Conservation (phyloP, 2,797 vertebrate species). For the Lates japonicus region DNA sequence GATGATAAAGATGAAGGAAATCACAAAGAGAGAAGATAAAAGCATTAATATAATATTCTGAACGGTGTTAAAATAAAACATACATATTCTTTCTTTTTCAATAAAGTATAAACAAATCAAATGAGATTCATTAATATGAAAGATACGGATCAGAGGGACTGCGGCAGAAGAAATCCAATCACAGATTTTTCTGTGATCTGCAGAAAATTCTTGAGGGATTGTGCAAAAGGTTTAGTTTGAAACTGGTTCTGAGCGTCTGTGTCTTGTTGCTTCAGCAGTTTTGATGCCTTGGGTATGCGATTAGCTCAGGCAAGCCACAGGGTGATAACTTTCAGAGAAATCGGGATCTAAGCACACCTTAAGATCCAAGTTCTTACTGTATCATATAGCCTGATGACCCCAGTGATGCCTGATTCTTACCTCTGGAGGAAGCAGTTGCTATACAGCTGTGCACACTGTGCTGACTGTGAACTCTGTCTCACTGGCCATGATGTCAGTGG, state of each 20-base stretch:
- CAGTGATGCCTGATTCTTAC: constrained; percentile 57
- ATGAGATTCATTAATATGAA: constrained; percentile 39
- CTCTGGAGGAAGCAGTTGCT: constrained; percentile 86
- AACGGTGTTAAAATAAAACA: constrained; percentile 12
- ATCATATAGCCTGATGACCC: background rate
- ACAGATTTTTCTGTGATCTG: constrained; percentile 47
- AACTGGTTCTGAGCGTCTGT: constrained; percentile 57
- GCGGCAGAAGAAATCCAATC: constrained; percentile 58
- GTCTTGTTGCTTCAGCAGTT: constrained; percentile 71
- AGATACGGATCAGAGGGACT: constrained; percentile 46
- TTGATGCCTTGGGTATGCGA: constrained; percentile 34
- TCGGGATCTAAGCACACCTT: constrained; percentile 10
- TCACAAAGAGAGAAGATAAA: constrained; percentile 43
- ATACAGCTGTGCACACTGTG: constrained; percentile 99
- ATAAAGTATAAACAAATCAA: constrained; percentile 38
- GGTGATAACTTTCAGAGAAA: constrained; percentile 30
- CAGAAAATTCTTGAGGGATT: constrained; percentile 33
- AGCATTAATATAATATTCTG: constrained; percentile 40
- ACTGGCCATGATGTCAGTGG: constrained; percentile 94
- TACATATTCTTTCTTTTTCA: constrained; percentile 10
- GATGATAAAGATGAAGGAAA: constrained; percentile 27
- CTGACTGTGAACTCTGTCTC: constrained; percentile 98
- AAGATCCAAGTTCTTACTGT: background rate
- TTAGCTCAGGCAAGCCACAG: constrained; percentile 39
- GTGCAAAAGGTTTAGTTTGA: constrained; percentile 43